Evolutionary conservation across 2,888 invertebrate genomes (phyloP), one percentile per base, ranked within the genome.

Genomic region (Parnassius glacialis): DNA sequence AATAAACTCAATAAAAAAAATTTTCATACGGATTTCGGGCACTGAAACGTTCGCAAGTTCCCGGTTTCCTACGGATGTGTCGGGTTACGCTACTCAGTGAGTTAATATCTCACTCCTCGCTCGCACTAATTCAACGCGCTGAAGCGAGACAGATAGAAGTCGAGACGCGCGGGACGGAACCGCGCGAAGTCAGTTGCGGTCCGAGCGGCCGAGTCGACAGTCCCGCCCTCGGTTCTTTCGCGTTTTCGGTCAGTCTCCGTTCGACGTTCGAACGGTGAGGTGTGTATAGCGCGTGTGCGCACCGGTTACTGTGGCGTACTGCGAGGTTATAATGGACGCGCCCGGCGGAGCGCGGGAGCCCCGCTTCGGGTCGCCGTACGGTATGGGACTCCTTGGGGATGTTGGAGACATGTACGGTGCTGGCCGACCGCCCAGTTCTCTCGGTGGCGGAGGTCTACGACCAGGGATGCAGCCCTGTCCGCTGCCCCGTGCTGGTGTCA

Each of bases 321-420:
- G 92, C 90, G 92, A 92, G 90, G 92, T 92, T 89, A 94, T 94
- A 89, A 96, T 96, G 96, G 96, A 96, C 94, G 94, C 95, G 92
- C 95, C 96, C 92, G 95, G 96, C 94, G 96, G 96, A 93, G 94
- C 94, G 90, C 95, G 96, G 93, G 96, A 96, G 93, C 95, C 96
- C 94, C 96, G 96, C 92, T 96, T 96, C 92, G 96, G 95, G 92
- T 94, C 96, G 92, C 95, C 95, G 85, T 96, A 96, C 92, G 94
- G 95, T 92, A 96, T 96, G 94, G 96, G 96, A 80, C 93, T 96
- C 84, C 93, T 96, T 79, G 94, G 95, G 78, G 96, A 96, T 81
- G 94, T 95, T 82, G 93, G 94, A 70, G 96, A 96, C 81, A 95
- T 96, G 87, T 96, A 96, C 89, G 95, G 94, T 68, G 81, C 90